Conservation (phyloP, 2,113 vertebrate genomes). For the Mesoclemmys tuberculata region DNA sequence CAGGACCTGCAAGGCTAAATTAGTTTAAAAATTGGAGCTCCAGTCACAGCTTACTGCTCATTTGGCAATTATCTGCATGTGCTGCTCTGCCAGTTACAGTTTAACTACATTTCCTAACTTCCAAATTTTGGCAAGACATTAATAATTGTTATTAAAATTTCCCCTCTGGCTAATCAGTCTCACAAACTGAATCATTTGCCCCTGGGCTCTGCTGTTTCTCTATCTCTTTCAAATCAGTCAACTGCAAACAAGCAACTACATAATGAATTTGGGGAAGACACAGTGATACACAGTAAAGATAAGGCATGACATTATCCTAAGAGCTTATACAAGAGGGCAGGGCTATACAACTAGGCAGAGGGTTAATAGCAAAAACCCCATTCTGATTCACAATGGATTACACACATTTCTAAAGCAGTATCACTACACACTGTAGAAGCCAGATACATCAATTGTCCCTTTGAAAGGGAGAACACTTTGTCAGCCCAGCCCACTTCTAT, state of each 20-base stretch:
- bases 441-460: neutral
- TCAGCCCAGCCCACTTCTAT: neutral
- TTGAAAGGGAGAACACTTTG: neutral
- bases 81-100: neutral
- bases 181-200: neutral
- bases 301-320: neutral
- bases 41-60: neutral
- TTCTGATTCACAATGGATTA: rapidly evolving
- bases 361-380: neutral
- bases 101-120: neutral
- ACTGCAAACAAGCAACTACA: neutral
- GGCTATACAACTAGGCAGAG: neutral
- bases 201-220: neutral
- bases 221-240: neutral
- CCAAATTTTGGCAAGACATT: neutral
- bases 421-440: neutral
- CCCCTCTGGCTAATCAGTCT: neutral
- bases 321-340: neutral
- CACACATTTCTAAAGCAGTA: neutral
- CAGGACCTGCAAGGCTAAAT: neutral
- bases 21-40: neutral
- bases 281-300: neutral
- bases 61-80: neutral
- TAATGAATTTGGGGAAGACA: neutral
- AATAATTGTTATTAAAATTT: neutral